These are phyloP conservation scores for Drosophila kanapiae DNA, from an alignment of 1,140 invertebrate genomes.

Conservation along the genomic window DNA sequence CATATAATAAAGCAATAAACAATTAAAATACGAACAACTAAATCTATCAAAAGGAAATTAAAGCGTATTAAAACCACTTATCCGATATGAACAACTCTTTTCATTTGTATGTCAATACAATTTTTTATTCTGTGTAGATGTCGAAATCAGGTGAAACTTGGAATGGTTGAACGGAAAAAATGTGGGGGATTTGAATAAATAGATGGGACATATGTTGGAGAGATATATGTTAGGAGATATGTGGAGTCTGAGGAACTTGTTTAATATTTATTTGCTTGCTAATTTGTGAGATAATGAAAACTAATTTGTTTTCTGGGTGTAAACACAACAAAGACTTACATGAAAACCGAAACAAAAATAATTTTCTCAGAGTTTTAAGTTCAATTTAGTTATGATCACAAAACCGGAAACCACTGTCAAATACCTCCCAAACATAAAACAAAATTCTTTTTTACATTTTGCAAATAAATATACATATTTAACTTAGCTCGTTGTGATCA, in stretches of 20 bases:
- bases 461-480: slow-evolving; percentile 14
- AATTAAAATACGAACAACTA: too few relatives aligned
- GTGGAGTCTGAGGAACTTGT: slow-evolving; percentile 1
- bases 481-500: slow-evolving; percentile 27
- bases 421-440: not conserved
- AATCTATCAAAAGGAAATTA: too few relatives aligned
- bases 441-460: not conserved
- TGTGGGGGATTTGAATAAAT: slow-evolving; percentile 18
- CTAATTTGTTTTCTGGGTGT: not conserved
- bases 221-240: slow-evolving; percentile 20
- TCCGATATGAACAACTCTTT: too few relatives aligned
- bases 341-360: too few relatives aligned
- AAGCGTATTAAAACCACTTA: too few relatives aligned
- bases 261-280: slow-evolving; percentile 13
- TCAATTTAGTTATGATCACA: too few relatives aligned
- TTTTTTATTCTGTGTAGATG: too few relatives aligned
- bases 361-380: not conserved
- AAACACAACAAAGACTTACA: too few relatives aligned
- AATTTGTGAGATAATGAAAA: slow-evolving; percentile 12
- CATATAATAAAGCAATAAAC: too few relatives aligned
- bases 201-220: slow-evolving; percentile 37
- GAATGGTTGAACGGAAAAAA: slow-evolving; percentile 16
- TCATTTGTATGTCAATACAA: too few relatives aligned
- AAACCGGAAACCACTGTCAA: not conserved
- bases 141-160: slow-evolving; percentile 33